Evolutionary conservation across 2,888 invertebrate species (phyloP).

Genomic region (Phortica okadai): DNA sequence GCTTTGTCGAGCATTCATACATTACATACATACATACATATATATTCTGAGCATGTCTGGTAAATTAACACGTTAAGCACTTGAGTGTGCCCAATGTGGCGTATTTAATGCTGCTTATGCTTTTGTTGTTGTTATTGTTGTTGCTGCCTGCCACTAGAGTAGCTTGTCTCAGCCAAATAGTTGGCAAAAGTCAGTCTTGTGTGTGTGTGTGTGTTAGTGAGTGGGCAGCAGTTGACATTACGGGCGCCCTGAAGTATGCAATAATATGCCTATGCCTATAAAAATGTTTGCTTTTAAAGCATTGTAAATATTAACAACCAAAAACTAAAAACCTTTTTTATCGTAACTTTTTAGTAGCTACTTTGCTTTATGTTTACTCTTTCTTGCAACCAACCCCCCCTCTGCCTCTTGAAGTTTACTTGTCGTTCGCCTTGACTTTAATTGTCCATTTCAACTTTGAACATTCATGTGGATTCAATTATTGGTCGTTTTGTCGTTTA

Average conservation of each 20-base stretch:
- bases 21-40: background rate
- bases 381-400: background rate
- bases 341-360: slow-evolving; percentile 22
- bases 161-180: background rate
- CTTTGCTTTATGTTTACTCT: background rate
- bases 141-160: background rate
- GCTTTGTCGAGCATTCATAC: slow-evolving; percentile 44
- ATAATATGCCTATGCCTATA: background rate
- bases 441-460: background rate
- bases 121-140: background rate
- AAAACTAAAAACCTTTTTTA: slow-evolving; percentile 18
- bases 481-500: slow-evolving; percentile 28
- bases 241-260: slow-evolving; percentile 1
- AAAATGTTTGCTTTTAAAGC: background rate
- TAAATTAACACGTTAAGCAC: slow-evolving; percentile 75
- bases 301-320: slow-evolving; percentile 18
- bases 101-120: slow-evolving; percentile 70
- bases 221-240: background rate
- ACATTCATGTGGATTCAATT: slow-evolving; percentile 17
- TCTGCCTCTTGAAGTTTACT: too few relatives aligned
- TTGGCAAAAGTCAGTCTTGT: background rate
- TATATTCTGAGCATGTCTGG: slow-evolving; percentile 53
- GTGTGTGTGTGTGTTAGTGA: background rate
- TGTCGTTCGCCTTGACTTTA: too few relatives aligned
- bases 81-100: slow-evolving; percentile 74